Conservation (phyloP, 53 echinoderm and acorn worm genomes). For the Apostichopus leukothele region DNA sequence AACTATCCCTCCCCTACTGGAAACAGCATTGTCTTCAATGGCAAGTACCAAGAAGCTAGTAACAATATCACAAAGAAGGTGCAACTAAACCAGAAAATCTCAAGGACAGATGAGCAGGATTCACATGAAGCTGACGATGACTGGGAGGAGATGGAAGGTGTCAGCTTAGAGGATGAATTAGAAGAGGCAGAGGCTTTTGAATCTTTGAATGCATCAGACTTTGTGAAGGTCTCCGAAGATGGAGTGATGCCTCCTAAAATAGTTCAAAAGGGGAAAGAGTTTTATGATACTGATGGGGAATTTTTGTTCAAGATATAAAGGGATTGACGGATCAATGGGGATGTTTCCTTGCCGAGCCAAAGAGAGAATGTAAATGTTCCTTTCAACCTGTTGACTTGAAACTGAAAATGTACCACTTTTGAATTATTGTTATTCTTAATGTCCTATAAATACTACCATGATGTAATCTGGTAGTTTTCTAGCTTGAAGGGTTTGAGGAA, state of each 20-base stretch:
- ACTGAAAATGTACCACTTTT: too few relatives aligned
- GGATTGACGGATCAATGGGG: too few relatives aligned
- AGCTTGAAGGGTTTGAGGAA: too few relatives aligned
- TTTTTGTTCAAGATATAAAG: constrained; percentile 73
- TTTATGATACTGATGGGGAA: constrained; percentile 80
- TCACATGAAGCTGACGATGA: not conserved
- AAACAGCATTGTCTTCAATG: not conserved
- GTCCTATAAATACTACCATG: too few relatives aligned
- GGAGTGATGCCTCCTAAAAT: constrained; percentile 46
- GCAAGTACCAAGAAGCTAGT: too few relatives aligned
- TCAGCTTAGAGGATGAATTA: constrained; percentile 16
- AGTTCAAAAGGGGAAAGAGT: constrained; percentile 68
- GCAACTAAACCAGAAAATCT: not conserved
- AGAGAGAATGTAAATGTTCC: too few relatives aligned
- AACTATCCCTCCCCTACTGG: not conserved
- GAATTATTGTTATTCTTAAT: too few relatives aligned
- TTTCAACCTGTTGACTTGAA: too few relatives aligned
- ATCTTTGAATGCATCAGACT: constrained; percentile 39
- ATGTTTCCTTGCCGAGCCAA: too few relatives aligned
- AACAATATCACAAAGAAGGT: not conserved
- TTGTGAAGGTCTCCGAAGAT: constrained; percentile 25
- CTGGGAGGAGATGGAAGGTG: constrained; percentile 13
- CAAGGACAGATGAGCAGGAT: not conserved
- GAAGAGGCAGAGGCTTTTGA: constrained; percentile 46
- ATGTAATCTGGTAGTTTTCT: too few relatives aligned